Evolutionary conservation across 1,140 invertebrate genomes (phyloP).

Genomic region (Delia radicum): DNA sequence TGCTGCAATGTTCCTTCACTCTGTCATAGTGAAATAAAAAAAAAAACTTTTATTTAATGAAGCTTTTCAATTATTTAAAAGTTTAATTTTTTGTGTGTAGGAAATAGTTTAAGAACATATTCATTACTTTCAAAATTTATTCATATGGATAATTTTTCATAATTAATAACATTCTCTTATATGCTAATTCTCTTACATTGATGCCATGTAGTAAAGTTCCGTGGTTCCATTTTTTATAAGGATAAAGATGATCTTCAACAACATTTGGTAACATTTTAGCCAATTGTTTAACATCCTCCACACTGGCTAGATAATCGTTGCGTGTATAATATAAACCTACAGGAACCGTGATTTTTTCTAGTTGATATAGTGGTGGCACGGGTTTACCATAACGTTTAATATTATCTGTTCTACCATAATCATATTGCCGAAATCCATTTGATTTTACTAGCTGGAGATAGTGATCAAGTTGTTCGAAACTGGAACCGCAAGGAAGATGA

Average conservation of each 20-base stretch:
- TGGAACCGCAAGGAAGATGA: slow-evolving; percentile 39
- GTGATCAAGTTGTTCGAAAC: slow-evolving; percentile 34
- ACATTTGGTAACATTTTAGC: slow-evolving; percentile 57
- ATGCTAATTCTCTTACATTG: no score
- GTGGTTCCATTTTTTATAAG: no score
- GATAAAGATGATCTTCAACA: slow-evolving; percentile 55
- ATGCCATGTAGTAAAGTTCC: no score
- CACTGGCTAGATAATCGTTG: slow-evolving; percentile 68
- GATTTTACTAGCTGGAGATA: slow-evolving; percentile 39
- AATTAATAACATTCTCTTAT: no score
- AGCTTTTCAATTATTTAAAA: no score
- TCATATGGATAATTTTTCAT: no score
- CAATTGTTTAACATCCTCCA: slow-evolving; percentile 61
- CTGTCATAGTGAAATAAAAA: no score
- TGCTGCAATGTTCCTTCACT: no score
- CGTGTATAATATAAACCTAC: slow-evolving; percentile 70
- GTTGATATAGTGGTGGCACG: slow-evolving; percentile 61
- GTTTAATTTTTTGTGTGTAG: no score
- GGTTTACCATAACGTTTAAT: slow-evolving; percentile 54
- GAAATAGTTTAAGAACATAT: no score
- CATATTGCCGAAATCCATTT: slow-evolving; percentile 40
- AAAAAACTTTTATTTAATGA: no score
- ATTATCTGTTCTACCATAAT: slow-evolving; percentile 51
- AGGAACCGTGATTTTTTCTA: slow-evolving; percentile 62
- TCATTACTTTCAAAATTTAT: no score